Evolutionary conservation across 2,113 vertebrate species (phyloP).

Genomic region (Ophthalmolycus amberensis): DNA sequence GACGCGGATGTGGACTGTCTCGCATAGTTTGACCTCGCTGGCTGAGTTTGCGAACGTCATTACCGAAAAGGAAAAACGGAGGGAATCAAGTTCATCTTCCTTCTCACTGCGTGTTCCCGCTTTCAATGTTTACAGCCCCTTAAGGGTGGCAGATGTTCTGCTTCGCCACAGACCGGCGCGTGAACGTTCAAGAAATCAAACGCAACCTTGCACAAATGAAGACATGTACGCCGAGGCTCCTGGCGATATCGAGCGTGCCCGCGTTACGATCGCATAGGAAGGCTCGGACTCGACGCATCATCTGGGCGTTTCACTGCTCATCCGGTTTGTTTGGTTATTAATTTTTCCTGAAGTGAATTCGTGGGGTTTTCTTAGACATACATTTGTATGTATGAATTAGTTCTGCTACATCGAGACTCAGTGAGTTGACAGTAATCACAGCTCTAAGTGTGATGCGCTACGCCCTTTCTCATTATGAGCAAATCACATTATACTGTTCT

Average conservation of each 20-base stretch:
- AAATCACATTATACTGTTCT: slow-evolving; percentile 68
- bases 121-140: slow-evolving; percentile 49
- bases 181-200: slow-evolving; percentile 32
- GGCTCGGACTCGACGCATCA: slow-evolving; percentile 31
- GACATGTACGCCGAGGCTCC: slow-evolving; percentile 19
- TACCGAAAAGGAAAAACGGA: slow-evolving; percentile 61
- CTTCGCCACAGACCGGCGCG: slow-evolving; percentile 16
- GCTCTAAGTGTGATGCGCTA: slow-evolving; percentile 69
- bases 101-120: slow-evolving; percentile 32
- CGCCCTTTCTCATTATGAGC: slow-evolving; percentile 66
- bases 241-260: slow-evolving; percentile 17
- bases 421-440: slow-evolving; percentile 73
- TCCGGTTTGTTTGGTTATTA: slow-evolving; percentile 76
- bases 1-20: slow-evolving; percentile 39
- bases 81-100: slow-evolving; percentile 33
- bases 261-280: slow-evolving; percentile 36
- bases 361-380: slow-evolving; percentile 55
- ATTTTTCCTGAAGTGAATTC: slow-evolving; percentile 71
- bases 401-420: slow-evolving; percentile 74
- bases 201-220: slow-evolving; percentile 30
- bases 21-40: slow-evolving; percentile 45
- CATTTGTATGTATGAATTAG: slow-evolving; percentile 76
- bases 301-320: slow-evolving; percentile 68
- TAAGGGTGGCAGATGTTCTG: slow-evolving; percentile 14
- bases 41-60: slow-evolving; percentile 55